phyloP scores from a whole-genome alignment of 2,113 vertebrate genomes.

The Orycteropus afer region DNA sequence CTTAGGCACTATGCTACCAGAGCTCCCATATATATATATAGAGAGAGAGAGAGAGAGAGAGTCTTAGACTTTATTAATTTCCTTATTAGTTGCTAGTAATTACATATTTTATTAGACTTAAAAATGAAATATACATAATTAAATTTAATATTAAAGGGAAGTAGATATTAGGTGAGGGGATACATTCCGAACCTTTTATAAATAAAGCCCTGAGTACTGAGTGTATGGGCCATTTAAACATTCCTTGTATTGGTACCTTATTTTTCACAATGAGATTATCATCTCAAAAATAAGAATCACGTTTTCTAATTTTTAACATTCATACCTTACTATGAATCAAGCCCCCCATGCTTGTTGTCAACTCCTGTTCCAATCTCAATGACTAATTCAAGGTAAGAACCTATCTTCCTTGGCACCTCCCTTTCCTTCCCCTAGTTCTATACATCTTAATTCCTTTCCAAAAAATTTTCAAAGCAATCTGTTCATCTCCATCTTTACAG shows the following conservation, averaged over 20 bases:
- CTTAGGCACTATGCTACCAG: no score
- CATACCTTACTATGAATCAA: not conserved
- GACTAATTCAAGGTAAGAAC: not conserved
- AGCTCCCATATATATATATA: no score
- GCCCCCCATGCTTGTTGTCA: not conserved
- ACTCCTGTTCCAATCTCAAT: not conserved
- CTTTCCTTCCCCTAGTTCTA: not conserved
- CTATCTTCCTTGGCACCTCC: not conserved
- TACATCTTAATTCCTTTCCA: not conserved
- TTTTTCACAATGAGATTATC: not conserved
- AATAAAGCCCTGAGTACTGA: not conserved
- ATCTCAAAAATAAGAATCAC: not conserved
- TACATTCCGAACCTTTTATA: not conserved
- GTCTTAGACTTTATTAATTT: no score
- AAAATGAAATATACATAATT: constrained; percentile 16
- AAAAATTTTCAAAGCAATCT: not conserved
- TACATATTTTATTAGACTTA: not conserved
- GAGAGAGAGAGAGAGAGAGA: no score
- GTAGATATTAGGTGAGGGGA: not conserved
- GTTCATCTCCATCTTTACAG: not conserved
- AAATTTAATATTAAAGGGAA: not conserved
- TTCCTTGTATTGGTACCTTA: not conserved
- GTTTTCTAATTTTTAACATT: not conserved
- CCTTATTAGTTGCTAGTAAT: not conserved
- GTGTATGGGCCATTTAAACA: not conserved